phyloP scores from a whole-genome alignment of 2,113 vertebrate species.

The Brevimyrus niger region DNA sequence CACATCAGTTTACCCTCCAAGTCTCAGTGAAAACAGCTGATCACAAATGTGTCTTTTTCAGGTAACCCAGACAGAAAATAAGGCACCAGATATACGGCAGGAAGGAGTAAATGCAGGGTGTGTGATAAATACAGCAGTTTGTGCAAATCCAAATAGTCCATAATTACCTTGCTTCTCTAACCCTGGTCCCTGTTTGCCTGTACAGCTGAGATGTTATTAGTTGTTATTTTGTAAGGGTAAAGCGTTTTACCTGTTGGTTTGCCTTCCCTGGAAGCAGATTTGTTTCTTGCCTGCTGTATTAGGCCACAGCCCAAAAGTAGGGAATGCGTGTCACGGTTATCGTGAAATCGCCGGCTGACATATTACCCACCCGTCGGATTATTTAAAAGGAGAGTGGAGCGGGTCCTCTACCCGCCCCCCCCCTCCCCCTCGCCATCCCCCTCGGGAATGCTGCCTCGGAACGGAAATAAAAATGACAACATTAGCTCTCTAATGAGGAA shows the following conservation, averaged over 20 bases:
- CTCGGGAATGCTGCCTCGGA: neutral
- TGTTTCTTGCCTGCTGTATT: neutral
- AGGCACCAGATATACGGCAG: neutral
- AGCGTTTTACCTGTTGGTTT: neutral
- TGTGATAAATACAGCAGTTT: neutral
- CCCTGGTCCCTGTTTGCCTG: neutral
- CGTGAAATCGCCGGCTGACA: neutral
- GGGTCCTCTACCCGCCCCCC: neutral
- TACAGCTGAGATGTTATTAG: neutral
- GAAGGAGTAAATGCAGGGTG: neutral
- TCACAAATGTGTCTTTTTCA: neutral
- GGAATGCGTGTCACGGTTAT: neutral
- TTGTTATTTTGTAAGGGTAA: neutral
- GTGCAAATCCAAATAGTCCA: neutral
- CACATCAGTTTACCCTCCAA: neutral
- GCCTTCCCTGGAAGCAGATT: neutral
- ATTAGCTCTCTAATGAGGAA: conserved; percentile 24
- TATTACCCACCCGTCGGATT: neutral
- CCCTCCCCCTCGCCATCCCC: neutral
- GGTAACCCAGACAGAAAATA: neutral
- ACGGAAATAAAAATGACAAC: conserved; percentile 17
- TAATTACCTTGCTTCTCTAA: conserved; percentile 5
- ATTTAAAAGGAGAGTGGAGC: neutral
- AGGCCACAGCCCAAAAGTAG: neutral
- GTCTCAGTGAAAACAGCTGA: neutral